These are phyloP conservation scores for Phasia obesa DNA, from an alignment of 2,888 invertebrate genomes.

Conservation along the genomic window DNA sequence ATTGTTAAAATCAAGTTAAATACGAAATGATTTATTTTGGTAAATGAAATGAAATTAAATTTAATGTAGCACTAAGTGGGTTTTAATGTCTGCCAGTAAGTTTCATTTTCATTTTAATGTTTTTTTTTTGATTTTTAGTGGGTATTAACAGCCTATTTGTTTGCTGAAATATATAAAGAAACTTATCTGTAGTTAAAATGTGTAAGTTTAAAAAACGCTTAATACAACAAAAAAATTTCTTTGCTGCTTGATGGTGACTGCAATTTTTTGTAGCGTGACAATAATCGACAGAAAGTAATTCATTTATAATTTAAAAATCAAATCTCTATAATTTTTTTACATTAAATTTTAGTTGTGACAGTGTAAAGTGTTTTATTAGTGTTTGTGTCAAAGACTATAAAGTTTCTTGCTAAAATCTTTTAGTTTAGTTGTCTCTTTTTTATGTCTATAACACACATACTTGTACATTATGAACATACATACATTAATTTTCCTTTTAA, in stretches of 20 bases:
- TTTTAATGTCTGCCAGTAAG: conserved; percentile 53
- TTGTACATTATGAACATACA: background rate
- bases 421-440: conserved; percentile 12
- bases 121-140: conserved; percentile 8
- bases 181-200: no score
- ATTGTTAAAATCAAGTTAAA: conserved; percentile 14
- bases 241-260: conserved; percentile 5
- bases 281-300: conserved; percentile 36
- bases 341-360: background rate
- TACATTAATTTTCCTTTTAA: background rate
- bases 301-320: conserved; percentile 45
- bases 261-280: conserved; percentile 53
- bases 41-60: conserved; percentile 36
- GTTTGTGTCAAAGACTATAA: conserved; percentile 6
- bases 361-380: background rate
- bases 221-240: conserved; percentile 9
- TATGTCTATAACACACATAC: background rate
- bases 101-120: background rate
- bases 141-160: conserved; percentile 64
- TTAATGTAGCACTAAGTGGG: conserved; percentile 49
- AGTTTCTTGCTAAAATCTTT: conserved; percentile 29
- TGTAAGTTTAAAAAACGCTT: background rate
- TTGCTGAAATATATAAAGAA: conserved; percentile 25
- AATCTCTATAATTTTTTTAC: conserved; percentile 33
- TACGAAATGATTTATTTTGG: conserved; percentile 23